A percentile compares a stretch with the other conserved stretches of the same genome.
phyloP scores from a whole-genome alignment of 2,888 invertebrate species.

The Nemotelus nigrinus region DNA sequence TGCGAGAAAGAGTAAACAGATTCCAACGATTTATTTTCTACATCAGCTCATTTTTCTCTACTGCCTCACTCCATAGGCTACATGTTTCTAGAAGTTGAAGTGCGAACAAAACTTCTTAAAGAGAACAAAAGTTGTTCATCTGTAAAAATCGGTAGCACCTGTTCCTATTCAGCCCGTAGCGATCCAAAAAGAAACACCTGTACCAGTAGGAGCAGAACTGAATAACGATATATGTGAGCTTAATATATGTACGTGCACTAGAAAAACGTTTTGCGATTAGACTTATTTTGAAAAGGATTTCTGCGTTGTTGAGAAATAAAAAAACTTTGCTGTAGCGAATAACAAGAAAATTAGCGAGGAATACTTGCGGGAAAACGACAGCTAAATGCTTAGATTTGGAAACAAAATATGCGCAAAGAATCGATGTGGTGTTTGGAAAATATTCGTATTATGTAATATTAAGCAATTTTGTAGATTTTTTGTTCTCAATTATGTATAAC shows the following conservation, averaged over 20 bases:
- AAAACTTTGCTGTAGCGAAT: neutral
- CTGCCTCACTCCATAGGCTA: neutral
- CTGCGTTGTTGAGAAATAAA: neutral
- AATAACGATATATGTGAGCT: too few relatives aligned
- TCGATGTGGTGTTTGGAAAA: too few relatives aligned
- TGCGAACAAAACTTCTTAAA: neutral
- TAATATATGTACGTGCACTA: neutral
- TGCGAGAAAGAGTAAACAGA: neutral
- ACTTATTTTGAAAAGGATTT: neutral
- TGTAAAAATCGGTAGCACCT: slow-evolving; percentile 39
- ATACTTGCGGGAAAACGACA: too few relatives aligned
- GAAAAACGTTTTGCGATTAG: neutral
- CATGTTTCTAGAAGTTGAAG: neutral
- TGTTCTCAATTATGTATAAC: too few relatives aligned
- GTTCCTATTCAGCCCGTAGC: slow-evolving; percentile 22
- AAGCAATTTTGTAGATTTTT: too few relatives aligned
- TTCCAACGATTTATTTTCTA: neutral
- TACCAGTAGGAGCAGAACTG: too few relatives aligned
- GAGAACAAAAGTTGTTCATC: slow-evolving; percentile 32
- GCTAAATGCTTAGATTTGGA: too few relatives aligned
- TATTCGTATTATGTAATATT: too few relatives aligned
- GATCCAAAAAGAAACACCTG: neutral
- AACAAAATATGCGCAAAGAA: too few relatives aligned
- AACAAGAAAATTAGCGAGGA: too few relatives aligned
- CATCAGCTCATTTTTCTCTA: neutral